phyloP scores from a whole-genome alignment of 2,888 invertebrate species.

The Seira ritae region DNA sequence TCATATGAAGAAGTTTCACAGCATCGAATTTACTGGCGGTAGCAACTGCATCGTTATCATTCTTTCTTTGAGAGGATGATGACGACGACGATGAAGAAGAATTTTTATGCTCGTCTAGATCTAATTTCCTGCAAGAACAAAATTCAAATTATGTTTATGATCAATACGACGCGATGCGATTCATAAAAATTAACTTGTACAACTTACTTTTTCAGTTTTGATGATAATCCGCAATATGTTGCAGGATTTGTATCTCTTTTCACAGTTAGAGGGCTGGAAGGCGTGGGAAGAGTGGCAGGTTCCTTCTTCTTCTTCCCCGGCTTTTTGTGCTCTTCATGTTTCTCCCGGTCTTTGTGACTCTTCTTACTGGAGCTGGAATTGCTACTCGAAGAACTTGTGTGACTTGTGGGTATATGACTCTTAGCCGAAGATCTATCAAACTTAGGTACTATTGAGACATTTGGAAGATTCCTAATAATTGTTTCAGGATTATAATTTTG shows the following conservation, averaged over 20 bases:
- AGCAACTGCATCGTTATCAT: conserved; percentile 4
- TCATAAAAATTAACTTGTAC: too few relatives aligned
- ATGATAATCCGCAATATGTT: conserved; percentile 61
- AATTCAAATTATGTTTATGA: background rate
- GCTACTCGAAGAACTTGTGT: conserved; percentile 33
- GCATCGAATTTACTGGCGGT: conserved; percentile 53
- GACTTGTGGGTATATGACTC: conserved; percentile 47
- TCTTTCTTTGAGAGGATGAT: background rate
- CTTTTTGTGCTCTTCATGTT: conserved; percentile 49
- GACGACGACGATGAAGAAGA: background rate
- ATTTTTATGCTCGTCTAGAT: conserved; percentile 25
- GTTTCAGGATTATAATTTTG: conserved; percentile 56
- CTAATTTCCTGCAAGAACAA: conserved; percentile 41
- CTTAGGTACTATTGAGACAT: conserved; percentile 73
- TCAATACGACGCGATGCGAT: too few relatives aligned
- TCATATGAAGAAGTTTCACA: conserved; percentile 57
- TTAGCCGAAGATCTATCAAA: conserved; percentile 70
- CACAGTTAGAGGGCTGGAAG: conserved; percentile 71
- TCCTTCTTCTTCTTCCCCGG: conserved; percentile 66
- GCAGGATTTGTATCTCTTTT: conserved; percentile 70
- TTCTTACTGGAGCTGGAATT: conserved; percentile 24
- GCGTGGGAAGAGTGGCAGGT: conserved; percentile 61
- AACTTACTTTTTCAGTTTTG: conserved; percentile 65
- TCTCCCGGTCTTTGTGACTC: conserved; percentile 8
- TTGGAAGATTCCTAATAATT: conserved; percentile 72